Percentiles rank a stretch among this genome's conserved stretches.
Evolutionary conservation across 2,113 vertebrate species (phyloP).

Genomic region (Agelaius phoeniceus): DNA sequence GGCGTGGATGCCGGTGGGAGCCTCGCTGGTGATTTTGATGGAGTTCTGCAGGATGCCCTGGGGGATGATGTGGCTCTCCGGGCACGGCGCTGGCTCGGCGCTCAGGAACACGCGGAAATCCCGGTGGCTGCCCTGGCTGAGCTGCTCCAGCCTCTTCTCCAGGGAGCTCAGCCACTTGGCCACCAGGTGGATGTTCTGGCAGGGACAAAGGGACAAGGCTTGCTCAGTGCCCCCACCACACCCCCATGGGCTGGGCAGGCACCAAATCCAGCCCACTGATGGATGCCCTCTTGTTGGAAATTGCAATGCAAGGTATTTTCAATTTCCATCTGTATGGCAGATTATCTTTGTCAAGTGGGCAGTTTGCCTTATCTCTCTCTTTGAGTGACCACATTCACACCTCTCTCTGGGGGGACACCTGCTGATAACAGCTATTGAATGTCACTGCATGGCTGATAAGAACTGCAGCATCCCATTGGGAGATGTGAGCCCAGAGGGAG

Average conservation of each 20-base stretch:
- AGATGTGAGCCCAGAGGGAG: too few species aligned
- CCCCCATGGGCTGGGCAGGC: neutral
- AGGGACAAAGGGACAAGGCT: neutral
- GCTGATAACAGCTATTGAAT: too few species aligned
- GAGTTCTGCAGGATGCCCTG: slow-evolving; percentile 94
- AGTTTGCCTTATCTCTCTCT: too few species aligned
- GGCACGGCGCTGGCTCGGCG: slow-evolving; percentile 85
- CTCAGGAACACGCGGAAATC: slow-evolving; percentile 90
- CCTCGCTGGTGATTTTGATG: slow-evolving; percentile 94
- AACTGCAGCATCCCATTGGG: too few species aligned
- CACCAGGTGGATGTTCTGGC: slow-evolving; percentile 94
- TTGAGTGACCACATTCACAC: too few species aligned
- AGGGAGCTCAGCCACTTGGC: slow-evolving; percentile 88
- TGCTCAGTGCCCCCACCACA: neutral
- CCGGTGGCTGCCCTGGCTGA: slow-evolving; percentile 77
- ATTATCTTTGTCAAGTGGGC: too few species aligned
- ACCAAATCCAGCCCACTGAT: neutral
- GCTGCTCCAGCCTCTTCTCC: slow-evolving; percentile 91
- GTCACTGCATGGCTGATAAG: too few species aligned
- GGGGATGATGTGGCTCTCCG: slow-evolving; percentile 86
- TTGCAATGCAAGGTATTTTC: too few species aligned
- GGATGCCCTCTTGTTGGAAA: neutral
- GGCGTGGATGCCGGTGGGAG: slow-evolving; percentile 88
- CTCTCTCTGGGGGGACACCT: too few species aligned
- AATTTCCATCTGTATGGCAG: too few species aligned